Evolutionary conservation across 2,113 vertebrate genomes (phyloP).

Genomic region (Equus quagga): DNA sequence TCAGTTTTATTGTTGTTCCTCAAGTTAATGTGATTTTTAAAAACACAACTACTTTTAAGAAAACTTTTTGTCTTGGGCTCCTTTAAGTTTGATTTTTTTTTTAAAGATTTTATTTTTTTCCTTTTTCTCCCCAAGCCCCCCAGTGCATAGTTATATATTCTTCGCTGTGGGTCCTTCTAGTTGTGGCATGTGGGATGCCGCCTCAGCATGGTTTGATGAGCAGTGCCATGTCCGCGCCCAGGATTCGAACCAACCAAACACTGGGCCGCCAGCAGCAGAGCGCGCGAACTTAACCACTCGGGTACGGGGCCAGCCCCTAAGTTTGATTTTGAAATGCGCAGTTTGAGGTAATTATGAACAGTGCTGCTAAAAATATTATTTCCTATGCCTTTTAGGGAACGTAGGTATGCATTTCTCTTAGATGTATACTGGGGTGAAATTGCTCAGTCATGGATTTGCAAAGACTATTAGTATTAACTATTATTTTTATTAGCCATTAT

Average conservation of each 20-base stretch:
- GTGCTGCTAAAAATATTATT: conserved; percentile 1
- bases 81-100: too few species aligned
- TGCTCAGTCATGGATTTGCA: background rate
- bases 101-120: too few species aligned
- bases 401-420: background rate
- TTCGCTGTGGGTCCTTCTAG: too few species aligned
- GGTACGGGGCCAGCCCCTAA: too few species aligned
- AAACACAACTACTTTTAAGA: background rate
- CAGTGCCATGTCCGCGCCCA: too few species aligned
- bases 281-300: too few species aligned
- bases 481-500: conserved; percentile 23
- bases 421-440: background rate
- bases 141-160: too few species aligned
- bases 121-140: background rate
- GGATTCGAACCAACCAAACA: too few species aligned
- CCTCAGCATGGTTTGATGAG: too few species aligned
- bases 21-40: background rate
- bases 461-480: background rate
- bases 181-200: too few species aligned
- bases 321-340: conserved; percentile 16
- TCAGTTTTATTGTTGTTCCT: background rate
- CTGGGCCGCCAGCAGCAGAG: too few species aligned
- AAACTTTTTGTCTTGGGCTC: background rate
- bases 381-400: background rate
- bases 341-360: background rate